Base-by-base conservation (phyloP, 1,140 invertebrate species). In the Drosophila insularis region DNA sequence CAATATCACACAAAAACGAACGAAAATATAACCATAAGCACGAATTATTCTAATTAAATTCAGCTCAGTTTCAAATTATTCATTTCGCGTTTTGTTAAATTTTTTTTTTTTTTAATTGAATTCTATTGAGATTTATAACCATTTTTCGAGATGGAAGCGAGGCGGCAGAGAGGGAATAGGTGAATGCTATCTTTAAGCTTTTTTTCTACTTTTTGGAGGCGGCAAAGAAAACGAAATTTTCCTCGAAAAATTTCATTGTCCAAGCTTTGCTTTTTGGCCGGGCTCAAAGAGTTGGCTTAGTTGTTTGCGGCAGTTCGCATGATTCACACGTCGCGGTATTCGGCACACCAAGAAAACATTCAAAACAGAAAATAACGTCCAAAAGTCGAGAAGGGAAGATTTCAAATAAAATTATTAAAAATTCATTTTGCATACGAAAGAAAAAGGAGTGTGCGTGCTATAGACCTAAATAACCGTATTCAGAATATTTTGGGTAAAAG, bases 321-420 rank as follows among this genome's bases (percentile, higher is more conserved):
- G 78, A 87, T 55, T 86, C 82, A 87, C 75, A 84, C 71, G 68
- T 68, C 82, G 75, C 78, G 17, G 82, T 76, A 87, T 77, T 86
- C 63, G 66, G 79, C 69, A 68, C 79, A 81, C 17, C 11, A 73
- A 82, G 82, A 75, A 81, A 27, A 27, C 27, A 27, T 27, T 27
- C 27, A 23, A 4, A 23, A 23, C n/a, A n/a, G n/a, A 23, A 23
- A 4, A 23, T 4, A 23, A 23, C 23, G 23, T 23, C n/a, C 13
- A 71, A 86, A 87, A 75, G 46, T 75, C 76, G 64, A 37, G 73
- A 8, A 71, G 76, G n/a, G 68, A 40, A 74, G n/a, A 46, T 32
- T 31, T 39, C 40, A 40, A 62, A 11, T 27, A 32, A 58, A 58
- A 46, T 54, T 68, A 11, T 58, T 35, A 76, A 66, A 66, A 59